These are phyloP conservation scores for Zaprionus camerounensis DNA, from an alignment of 1,140 invertebrate genomes.

Conservation along the genomic window DNA sequence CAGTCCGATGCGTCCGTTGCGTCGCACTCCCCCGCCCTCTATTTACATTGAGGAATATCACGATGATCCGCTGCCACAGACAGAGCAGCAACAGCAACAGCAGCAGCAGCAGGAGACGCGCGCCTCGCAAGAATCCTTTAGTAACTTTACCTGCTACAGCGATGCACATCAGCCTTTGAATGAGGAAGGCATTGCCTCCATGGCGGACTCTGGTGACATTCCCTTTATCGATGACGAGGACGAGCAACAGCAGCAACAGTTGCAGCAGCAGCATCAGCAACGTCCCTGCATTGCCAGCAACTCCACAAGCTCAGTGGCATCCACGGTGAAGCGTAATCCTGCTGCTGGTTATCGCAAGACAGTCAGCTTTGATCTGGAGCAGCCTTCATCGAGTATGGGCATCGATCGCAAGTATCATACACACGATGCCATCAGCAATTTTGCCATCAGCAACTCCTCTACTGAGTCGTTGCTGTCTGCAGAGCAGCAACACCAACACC, in stretches of 20 bases:
- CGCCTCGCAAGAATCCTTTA: conserved; percentile 74
- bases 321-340: conserved; percentile 46
- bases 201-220: conserved; percentile 76
- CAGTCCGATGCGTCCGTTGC: conserved; percentile 68
- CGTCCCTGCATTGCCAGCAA: conserved; percentile 42
- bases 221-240: conserved; percentile 83
- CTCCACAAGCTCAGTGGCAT: conserved; percentile 24
- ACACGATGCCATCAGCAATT: conserved; percentile 78
- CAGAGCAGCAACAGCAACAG: conserved; percentile 4
- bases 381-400: conserved; percentile 35
- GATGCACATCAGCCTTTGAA: conserved; percentile 82
- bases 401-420: conserved; percentile 81
- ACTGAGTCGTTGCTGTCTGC: conserved; percentile 56
- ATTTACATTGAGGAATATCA: conserved; percentile 83
- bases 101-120: conserved; percentile 15
- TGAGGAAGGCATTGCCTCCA: conserved; percentile 79
- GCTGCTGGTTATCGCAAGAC: conserved; percentile 74
- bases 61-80: conserved; percentile 61
- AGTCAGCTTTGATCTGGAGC: conserved; percentile 82
- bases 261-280: conserved; percentile 39
- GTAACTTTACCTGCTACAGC: conserved; percentile 66
- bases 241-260: conserved; percentile 53
- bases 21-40: conserved; percentile 75
- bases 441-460: conserved; percentile 52
- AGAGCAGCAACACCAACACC: conserved; percentile 30